Percentiles rank a stretch among this genome's conserved stretches.
Conservation (phyloP, 2,888 invertebrate species). For the Palloptera scutellata region DNA sequence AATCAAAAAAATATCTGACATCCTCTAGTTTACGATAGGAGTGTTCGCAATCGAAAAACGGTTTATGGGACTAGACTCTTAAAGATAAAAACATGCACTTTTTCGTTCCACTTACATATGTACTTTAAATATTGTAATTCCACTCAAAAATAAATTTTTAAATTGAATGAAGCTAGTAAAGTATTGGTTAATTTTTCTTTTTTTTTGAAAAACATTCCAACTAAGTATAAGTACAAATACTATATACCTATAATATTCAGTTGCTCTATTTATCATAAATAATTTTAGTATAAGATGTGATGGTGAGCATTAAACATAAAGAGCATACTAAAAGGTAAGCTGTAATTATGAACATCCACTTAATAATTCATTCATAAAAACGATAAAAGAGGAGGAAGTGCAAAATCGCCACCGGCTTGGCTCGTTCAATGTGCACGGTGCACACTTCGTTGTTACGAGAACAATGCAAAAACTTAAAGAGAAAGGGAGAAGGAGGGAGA, state of each 20-base stretch:
- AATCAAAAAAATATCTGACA: no score
- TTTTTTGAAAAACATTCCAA: background rate
- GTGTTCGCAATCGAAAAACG: no score
- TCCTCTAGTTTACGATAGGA: no score
- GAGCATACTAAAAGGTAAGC: constrained; percentile 23
- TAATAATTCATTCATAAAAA: constrained; percentile 49
- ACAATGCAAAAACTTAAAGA: background rate
- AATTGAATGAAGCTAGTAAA: no score
- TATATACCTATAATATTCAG: no score
- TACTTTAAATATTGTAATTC: no score
- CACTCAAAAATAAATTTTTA: no score
- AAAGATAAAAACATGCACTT: no score
- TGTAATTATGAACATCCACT: constrained; percentile 49
- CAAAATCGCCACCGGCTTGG: constrained; percentile 37
- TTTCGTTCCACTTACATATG: no score
- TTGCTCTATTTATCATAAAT: constrained; percentile 15
- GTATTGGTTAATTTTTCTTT: background rate
- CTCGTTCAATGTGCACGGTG: background rate
- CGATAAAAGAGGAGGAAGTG: constrained; percentile 33
- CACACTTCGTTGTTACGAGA: no score
- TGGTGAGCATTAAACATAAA: constrained; percentile 31
- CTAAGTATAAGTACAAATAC: background rate
- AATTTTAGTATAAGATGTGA: constrained; percentile 19
- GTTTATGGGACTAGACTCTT: no score
- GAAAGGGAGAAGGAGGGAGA: constrained; percentile 42